Evolutionary conservation across 2,888 invertebrate species (phyloP), one percentile per base, ranked within the genome.

Genomic region (Branchellion lobata): DNA sequence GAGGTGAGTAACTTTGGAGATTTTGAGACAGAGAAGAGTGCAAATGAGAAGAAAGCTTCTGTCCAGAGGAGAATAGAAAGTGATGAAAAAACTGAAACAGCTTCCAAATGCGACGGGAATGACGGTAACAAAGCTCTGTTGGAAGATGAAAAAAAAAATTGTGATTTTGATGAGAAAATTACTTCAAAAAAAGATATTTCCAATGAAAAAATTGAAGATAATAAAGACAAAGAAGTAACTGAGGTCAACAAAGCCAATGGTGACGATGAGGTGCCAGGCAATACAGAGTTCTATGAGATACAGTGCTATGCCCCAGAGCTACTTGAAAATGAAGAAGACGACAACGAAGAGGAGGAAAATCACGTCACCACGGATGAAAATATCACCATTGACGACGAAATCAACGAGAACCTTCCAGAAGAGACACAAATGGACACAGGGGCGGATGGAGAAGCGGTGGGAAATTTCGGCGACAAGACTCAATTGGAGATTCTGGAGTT

Each of bases 401-500:
- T 11, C n/a, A 40, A 5, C 5, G 14, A 40, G 40, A 40, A 14
- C 14, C 8, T 5, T n/a, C 5, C 3, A 21, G 65, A 65, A 65
- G 65, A 65, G 3, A 21, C n/a, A 21, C 3, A 65, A 21, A 65
- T 5, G 29, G 65, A 5, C 21, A 21, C 65, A 5, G 29, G 8
- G 3, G 29, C 8, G 3, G 29, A 21, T 65, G 65, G 40, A 11
- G 29, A 8, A 11, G 65, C 3, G 3, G 29, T 11, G 3, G 65
- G 21, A 29, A 31, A 24, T 14, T 0, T 31, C 31, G 0, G 11
- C 29, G 40, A 72, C 11, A 82, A 83, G 81, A 86, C 85, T 79
- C 85, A 85, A 83, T 86, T 90, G 81, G 90, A 90, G 85, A 86
- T 90, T 40, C 84, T 90, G 76, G 90, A 90, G 83, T 84, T 90